Conservation (phyloP, 1,140 invertebrate genomes). For the Stegodyphus dumicola region DNA sequence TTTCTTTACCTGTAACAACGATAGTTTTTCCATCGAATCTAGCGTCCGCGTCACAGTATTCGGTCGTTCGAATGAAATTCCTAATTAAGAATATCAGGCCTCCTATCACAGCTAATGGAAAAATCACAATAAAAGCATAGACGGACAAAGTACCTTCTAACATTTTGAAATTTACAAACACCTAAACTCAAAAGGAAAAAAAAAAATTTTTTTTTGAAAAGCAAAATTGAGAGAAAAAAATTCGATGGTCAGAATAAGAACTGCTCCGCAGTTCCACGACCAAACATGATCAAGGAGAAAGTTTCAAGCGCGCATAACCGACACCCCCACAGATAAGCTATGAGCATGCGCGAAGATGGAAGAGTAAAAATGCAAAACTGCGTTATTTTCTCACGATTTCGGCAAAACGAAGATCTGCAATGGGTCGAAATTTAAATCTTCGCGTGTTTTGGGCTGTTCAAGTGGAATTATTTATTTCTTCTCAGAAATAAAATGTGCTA, state of each 20-base stretch:
- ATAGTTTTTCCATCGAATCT: conserved; percentile 63
- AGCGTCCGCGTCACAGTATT: conserved; percentile 59
- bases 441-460: too few relatives aligned
- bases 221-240: neutral
- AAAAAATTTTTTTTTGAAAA: neutral
- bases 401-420: too few relatives aligned
- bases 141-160: conserved; percentile 61
- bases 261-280: neutral
- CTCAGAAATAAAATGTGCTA: too few relatives aligned
- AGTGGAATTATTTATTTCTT: too few relatives aligned
- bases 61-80: conserved; percentile 59
- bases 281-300: too few relatives aligned
- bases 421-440: too few relatives aligned
- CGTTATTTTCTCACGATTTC: too few relatives aligned
- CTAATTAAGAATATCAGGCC: conserved; percentile 60
- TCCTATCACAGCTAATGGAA: conserved; percentile 60
- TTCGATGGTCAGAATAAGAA: conserved; percentile 18
- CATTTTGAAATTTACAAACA: conserved; percentile 35
- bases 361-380: too few relatives aligned
- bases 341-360: too few relatives aligned
- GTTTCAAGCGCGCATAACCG: too few relatives aligned
- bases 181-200: conserved; percentile 7
- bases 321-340: too few relatives aligned
- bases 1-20: conserved; percentile 60
- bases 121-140: conserved; percentile 59